Evolutionary conservation across 2,113 vertebrate species (phyloP), one percentile per base, ranked within the genome.

Genomic region (Albula goreensis): DNA sequence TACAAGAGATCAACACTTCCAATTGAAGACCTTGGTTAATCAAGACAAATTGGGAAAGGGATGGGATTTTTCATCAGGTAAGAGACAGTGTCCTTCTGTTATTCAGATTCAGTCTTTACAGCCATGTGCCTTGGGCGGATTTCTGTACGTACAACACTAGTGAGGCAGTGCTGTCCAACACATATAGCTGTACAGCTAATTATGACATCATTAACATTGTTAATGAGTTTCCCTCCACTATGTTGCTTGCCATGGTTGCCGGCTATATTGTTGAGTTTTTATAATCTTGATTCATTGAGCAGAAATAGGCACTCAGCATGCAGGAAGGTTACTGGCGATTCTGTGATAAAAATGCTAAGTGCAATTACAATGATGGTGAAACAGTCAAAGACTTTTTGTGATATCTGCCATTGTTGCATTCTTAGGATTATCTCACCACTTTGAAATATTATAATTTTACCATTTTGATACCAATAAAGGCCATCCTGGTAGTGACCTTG

Each of bases 11-110:
- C 8, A 88, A 87, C 56, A 89, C 90, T 92, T 49, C 86, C 92
- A 91, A 90, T 90, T 87, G 88, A 91, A 93, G 89, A 90, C 80
- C 85, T 90, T 82, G 90, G 88, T 91, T 93, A 92, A 93, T 93
- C 92, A 90, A 92, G 92, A 93, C 91, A 90, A 91, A 93, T 91
- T 91, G 86, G 90, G 89, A 90, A 41, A 86, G 41, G 81, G 56
- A 80, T 85, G 63, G 85, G 80, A 50, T 57, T 78, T 56, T 11
- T 31, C 31, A 56, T n/a, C 48, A 49, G 87, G 52, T n/a, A 13
- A 22, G 49, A 83, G n/a, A 50, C 19, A n/a, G 25, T 84, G 56
- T 83, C 83, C 3, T 22, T 52, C 13, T 41, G 15, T 82, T 12
- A 52, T 52, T 74, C 70, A 74, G 70, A 41, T 31, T 11, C 22